phyloP scores from a whole-genome alignment of 2,888 invertebrate genomes.

The Alcis repandata region DNA sequence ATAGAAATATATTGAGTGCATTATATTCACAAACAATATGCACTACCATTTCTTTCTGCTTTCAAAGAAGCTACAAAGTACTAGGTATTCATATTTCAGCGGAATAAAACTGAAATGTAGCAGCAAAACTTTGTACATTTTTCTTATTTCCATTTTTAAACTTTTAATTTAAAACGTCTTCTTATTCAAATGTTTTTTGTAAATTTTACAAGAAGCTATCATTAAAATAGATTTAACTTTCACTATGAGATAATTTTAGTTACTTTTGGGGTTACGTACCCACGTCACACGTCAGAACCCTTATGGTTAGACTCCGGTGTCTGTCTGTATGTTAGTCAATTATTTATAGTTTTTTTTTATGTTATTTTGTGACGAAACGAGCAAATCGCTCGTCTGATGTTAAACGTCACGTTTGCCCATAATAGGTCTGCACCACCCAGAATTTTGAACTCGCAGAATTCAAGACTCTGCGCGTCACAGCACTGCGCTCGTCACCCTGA shows the following conservation, averaged over 20 bases:
- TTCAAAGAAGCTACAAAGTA: constrained; percentile 18
- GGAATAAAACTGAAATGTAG: constrained; percentile 26
- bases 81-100: constrained; percentile 23
- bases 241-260: background rate
- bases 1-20: constrained; percentile 43
- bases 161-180: background rate
- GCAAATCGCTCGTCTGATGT: too few species aligned
- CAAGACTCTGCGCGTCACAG: too few species aligned
- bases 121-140: constrained; percentile 22
- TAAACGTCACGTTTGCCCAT: too few species aligned
- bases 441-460: too few species aligned
- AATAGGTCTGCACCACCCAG: too few species aligned
- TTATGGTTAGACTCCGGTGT: too few species aligned
- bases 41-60: constrained; percentile 30
- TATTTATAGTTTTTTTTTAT: too few species aligned
- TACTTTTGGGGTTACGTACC: too few species aligned
- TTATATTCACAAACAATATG: constrained; percentile 41
- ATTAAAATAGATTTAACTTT: background rate
- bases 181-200: background rate
- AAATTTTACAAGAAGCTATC: background rate
- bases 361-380: too few species aligned
- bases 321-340: too few species aligned
- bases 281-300: too few species aligned
- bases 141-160: background rate
- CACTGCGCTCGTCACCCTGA: too few species aligned